Conservation (phyloP, 2,888 invertebrate genomes). For the Axea sp. region DNA sequence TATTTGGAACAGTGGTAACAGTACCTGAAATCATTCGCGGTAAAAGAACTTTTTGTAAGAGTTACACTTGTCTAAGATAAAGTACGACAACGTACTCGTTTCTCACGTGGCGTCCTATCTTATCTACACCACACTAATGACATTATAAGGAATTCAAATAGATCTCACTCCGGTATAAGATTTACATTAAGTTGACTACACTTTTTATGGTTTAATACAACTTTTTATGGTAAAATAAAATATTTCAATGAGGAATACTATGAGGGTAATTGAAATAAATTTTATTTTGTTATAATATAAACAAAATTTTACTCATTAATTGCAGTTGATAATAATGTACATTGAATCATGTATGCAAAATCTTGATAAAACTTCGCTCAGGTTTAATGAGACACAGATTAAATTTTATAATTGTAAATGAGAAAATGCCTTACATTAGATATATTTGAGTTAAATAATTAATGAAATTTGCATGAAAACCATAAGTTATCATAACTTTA, state of each 20-base stretch:
- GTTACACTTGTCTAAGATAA: conserved; percentile 70
- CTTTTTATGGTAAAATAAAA: background rate
- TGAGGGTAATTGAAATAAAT: conserved; percentile 24
- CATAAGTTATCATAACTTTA: no score
- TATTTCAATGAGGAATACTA: conserved; percentile 7
- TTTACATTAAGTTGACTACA: conserved; percentile 39
- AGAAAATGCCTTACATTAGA: no score
- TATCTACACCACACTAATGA: conserved; percentile 67
- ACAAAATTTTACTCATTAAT: conserved; percentile 1
- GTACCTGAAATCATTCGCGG: conserved; percentile 59
- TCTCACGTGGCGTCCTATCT: conserved; percentile 66
- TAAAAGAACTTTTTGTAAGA: conserved; percentile 63
- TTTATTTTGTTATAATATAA: background rate
- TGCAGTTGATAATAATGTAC: no score
- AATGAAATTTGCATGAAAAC: no score
- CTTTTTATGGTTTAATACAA: conserved; percentile 16
- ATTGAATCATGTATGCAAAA: no score
- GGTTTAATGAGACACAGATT: no score
- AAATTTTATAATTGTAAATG: no score
- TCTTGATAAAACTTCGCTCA: no score
- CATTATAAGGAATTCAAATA: conserved; percentile 65
- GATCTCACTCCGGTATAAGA: conserved; percentile 28
- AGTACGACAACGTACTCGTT: conserved; percentile 70
- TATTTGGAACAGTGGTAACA: conserved; percentile 51
- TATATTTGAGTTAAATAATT: no score